Evolutionary conservation across 2,888 invertebrate genomes (phyloP).

Genomic region (Syrista parreyssii): DNA sequence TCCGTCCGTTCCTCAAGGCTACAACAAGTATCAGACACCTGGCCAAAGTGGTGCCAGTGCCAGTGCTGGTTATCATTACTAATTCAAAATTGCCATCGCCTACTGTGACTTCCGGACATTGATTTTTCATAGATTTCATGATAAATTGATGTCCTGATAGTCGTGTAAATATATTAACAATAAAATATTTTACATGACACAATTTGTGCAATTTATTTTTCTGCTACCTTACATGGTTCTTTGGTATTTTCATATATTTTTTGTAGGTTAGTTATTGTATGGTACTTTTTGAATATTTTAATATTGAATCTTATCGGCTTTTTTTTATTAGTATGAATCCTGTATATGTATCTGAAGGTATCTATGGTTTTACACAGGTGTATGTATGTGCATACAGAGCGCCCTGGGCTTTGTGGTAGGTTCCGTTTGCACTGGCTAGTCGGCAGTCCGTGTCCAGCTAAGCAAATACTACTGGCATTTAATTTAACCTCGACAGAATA

Average conservation of each 20-base stretch:
- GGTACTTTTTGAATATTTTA: neutral
- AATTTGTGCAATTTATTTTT: neutral
- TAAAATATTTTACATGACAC: neutral
- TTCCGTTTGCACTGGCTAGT: neutral
- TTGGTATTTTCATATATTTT: no score
- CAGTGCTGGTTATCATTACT: conserved; percentile 13
- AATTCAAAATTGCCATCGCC: neutral
- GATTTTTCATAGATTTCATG: neutral
- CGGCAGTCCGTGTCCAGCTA: neutral
- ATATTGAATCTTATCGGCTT: neutral
- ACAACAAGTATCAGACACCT: conserved; percentile 17
- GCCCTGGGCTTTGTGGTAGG: neutral
- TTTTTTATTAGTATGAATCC: neutral
- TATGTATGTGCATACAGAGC: neutral
- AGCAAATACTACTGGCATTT: conserved; percentile 11
- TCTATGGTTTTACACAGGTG: neutral
- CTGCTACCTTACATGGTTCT: neutral
- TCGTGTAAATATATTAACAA: neutral
- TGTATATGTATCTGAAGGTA: neutral
- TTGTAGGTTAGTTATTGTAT: neutral
- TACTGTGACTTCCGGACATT: neutral
- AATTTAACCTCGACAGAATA: conserved; percentile 7
- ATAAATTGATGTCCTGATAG: neutral
- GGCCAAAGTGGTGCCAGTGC: neutral
- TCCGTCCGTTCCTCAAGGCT: conserved; percentile 12